Percentiles rank a stretch among this genome's conserved stretches.
These are phyloP conservation scores for Siniperca obscura DNA, from an alignment of 2,797 vertebrate genomes.

Conservation along the genomic window DNA sequence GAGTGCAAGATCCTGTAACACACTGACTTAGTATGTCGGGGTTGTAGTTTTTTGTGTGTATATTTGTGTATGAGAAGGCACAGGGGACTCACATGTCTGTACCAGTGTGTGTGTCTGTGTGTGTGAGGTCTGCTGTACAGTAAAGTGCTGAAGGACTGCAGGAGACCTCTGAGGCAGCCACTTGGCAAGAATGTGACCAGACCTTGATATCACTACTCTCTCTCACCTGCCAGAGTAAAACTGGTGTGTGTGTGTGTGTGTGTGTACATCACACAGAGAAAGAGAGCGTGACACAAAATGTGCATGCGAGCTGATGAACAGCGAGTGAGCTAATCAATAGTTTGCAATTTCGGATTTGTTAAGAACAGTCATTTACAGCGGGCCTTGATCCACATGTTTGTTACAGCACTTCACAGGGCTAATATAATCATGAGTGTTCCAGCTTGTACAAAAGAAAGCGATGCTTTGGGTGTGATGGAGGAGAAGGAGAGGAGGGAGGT, in stretches of 20 bases:
- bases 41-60: neutral
- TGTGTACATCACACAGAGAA: neutral
- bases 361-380: conserved; percentile 9
- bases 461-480: conserved; percentile 73
- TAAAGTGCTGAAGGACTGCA: neutral
- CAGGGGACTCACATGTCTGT: neutral
- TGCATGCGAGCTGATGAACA: conserved; percentile 16
- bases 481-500: conserved; percentile 57
- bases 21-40: neutral
- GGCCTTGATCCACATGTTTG: conserved; percentile 36
- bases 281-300: neutral
- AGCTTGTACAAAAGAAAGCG: conserved; percentile 47
- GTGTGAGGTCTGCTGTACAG: conserved; percentile 6
- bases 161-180: conserved; percentile 12
- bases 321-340: conserved; percentile 52
- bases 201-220: conserved; percentile 7
- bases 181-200: conserved; percentile 3
- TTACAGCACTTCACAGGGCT: conserved; percentile 38
- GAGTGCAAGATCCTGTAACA: conserved; percentile 7
- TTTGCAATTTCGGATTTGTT: conserved; percentile 51
- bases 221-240: conserved; percentile 5
- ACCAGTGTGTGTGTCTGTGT: neutral
- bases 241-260: neutral
- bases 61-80: neutral
- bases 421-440: conserved; percentile 43